Evolutionary conservation across 2,797 vertebrate species (phyloP), one percentile per base, ranked within the genome.

Genomic region (Geotrypetes seraphini): DNA sequence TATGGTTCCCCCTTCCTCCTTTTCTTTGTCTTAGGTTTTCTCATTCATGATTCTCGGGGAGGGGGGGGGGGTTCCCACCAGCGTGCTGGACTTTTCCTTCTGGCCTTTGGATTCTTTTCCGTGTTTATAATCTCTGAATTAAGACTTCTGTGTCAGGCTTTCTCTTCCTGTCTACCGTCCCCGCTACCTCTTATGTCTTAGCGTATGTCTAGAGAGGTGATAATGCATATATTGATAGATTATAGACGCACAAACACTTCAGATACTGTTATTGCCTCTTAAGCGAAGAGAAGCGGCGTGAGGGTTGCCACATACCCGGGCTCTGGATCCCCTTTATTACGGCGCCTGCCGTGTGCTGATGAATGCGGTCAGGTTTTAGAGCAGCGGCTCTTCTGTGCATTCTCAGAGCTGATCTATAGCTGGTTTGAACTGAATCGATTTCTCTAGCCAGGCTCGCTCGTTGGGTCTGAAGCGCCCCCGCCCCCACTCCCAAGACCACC

Each of bases 341-440:
- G n/a, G n/a, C 8, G 19, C 19, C 5, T 34, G 16, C 19, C 30
- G n/a, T 47, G 43, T 39, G 28, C 8, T 19, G 19, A 47, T 39
- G 34, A 47, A 33, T 26, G 47, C 31, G 39, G 43, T 25, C 14
- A 16, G n/a, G n/a, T n/a, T n/a, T n/a, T n/a, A n/a, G n/a, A n/a
- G 28, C 25, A n/a, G n/a, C n/a, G n/a, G n/a, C n/a, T n/a, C n/a
- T n/a, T n/a, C n/a, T 36, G n/a, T n/a, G n/a, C n/a, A n/a, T n/a
- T n/a, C n/a, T n/a, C n/a, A n/a, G n/a, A n/a, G 66, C 74, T 65
- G 78, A 79, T 79, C 73, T 32, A 17, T 31, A 40, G 36, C 28
- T 71, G 71, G 70, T 66, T 73, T 73, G 67, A 69, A 66, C 72
- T 75, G 79, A 76, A 79, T 85, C 58, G 79, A 84, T 84, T 75